Evolutionary conservation across 2,113 vertebrate genomes (phyloP).

Genomic region (Redunca redunca): DNA sequence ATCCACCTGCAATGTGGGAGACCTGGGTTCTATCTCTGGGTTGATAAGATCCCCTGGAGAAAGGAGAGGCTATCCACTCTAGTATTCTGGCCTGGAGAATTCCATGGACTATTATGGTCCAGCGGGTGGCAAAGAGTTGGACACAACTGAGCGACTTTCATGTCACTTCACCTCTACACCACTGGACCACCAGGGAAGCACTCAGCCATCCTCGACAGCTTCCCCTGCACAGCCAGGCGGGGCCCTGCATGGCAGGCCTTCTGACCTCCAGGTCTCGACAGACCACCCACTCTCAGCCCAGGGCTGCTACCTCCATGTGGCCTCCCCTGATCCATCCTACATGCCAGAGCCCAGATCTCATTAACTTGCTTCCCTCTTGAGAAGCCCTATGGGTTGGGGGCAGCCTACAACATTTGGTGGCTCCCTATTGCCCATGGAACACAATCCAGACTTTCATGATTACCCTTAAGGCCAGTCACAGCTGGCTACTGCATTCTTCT

Average conservation of each 20-base stretch:
- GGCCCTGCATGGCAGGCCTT: not conserved
- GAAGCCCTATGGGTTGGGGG: not conserved
- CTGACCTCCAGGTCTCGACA: not conserved
- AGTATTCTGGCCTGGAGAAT: not conserved
- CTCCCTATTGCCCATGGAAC: not conserved
- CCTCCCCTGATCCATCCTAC: fast-evolving
- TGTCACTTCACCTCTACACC: not conserved
- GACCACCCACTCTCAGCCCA: too few species aligned
- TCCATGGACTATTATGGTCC: not conserved
- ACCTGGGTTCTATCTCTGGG: not conserved
- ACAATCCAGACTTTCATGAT: not conserved
- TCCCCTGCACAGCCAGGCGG: not conserved
- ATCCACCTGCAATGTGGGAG: not conserved
- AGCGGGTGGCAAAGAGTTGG: not conserved
- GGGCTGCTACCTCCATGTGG: not conserved
- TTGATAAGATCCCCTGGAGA: not conserved
- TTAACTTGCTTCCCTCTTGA: not conserved
- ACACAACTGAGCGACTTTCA: not conserved
- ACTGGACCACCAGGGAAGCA: not conserved
- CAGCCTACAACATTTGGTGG: not conserved
- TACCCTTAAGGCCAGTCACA: not conserved
- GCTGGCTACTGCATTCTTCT: not conserved
- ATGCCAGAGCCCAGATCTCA: not conserved
- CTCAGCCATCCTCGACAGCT: not conserved
- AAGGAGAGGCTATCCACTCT: not conserved